phyloP scores from a whole-genome alignment of 2,113 vertebrate species.

The Clarias macrocephalus region DNA sequence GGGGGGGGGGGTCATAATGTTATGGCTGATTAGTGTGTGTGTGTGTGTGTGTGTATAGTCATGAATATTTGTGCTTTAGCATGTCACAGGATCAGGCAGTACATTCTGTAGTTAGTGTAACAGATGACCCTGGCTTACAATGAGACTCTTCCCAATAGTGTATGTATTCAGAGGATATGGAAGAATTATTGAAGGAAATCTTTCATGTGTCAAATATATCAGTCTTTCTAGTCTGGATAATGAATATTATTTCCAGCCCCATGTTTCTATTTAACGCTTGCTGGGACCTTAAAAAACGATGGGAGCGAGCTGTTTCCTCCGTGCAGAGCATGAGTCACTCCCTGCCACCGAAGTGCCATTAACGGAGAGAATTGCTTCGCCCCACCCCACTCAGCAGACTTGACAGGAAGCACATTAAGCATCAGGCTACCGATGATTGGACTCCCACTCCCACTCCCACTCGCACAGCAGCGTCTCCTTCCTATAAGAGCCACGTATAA shows the following conservation, averaged over 20 bases:
- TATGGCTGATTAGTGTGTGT: no score
- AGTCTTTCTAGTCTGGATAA: not conserved
- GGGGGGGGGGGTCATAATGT: no score
- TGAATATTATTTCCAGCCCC: constrained; percentile 7
- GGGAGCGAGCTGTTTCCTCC: constrained; percentile 20
- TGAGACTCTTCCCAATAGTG: not conserved
- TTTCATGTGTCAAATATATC: no score
- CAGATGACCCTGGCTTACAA: not conserved
- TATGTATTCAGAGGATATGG: not conserved
- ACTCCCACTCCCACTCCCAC: not conserved
- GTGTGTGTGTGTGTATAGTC: no score
- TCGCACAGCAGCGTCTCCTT: constrained; percentile 11
- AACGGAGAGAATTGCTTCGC: constrained; percentile 50
- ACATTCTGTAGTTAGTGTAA: not conserved
- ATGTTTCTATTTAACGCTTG: constrained; percentile 7
- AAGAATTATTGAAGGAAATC: not conserved
- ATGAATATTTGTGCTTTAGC: not conserved
- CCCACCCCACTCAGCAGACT: constrained; percentile 12
- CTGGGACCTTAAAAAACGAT: constrained; percentile 11
- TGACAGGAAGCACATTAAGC: constrained; percentile 33
- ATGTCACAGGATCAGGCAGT: not conserved
- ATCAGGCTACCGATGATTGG: constrained; percentile 21
- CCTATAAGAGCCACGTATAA: not conserved
- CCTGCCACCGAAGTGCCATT: constrained; percentile 28
- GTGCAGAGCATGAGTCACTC: constrained; percentile 19